Base-by-base conservation (phyloP, 2,888 invertebrate species). In the Luperina testacea region DNA sequence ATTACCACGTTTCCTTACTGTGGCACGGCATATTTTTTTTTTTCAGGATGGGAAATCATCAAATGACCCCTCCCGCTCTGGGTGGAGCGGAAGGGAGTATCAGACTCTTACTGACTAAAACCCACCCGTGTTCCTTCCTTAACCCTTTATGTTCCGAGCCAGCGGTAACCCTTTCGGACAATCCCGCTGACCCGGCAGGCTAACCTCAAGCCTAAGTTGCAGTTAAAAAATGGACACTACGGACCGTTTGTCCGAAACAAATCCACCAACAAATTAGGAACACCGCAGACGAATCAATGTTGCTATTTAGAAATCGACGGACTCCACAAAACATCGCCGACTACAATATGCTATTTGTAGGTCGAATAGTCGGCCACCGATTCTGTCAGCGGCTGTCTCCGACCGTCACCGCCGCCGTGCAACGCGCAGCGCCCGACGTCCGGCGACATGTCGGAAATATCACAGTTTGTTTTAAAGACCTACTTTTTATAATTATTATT, bases 391-490 rank as follows among this genome's bases (percentile, higher is more conserved):
- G 32, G 45, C 72, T 72, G 83, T 78, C 64, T 27, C 59, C 63
- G 24, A 72, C 24, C 57, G 53, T 7, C 9, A 1, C 53, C 17
- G 51, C 51, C 17, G 5, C 6, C 7, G 48, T 38, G 42, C 48
- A 17, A 27, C 24, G 24, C 3, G 8, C 53, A 32, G 24, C 53
- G 38, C 38, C 59, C 24, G 78, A 68, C 57, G 4, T 45, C 59
- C 17, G 64, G 82, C 24, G 51, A 78, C 11, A 53, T 20, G 69
- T 68, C 83, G 83, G 79, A 83, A 82, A 78, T 70, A 61, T 69
- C 69, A 51, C 59, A 64, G 42, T 64, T 76, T 15, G 51, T 82
- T 81, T 72, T 69, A 61, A 53, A 70, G 42, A 82, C n/a, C 53
- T 69, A 72, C 8, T 7, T 57, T 63, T 51, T 20, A 0, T 15